Base-by-base conservation (phyloP, 1,140 invertebrate species). In the Capitella teleta region DNA sequence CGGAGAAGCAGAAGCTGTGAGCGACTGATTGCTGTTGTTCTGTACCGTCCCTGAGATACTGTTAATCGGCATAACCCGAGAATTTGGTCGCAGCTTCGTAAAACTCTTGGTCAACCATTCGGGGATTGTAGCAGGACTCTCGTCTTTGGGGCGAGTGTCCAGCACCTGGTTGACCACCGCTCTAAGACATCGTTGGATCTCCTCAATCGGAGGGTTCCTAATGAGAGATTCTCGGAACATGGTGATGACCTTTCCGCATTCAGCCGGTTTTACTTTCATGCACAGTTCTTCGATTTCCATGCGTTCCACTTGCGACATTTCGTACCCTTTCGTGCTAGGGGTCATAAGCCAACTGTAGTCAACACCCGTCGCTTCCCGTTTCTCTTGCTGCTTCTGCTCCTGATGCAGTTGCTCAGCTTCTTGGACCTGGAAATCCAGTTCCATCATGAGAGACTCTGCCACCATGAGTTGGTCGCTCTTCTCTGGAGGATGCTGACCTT, bases 301-400 rank as follows among this genome's bases (percentile, higher is more conserved):
- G 23, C 63, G 40, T 38, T 67, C 61, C 19, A 67, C 41, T 40
- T 66, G 64, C 2, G 67, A 58, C 34, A 69, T 61, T 52, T 63
- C 57, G 41, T 62, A 69, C 0, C 40, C 21, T 54, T 62, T 63
- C 3, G 55, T 48, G 10, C 53, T 30, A 21, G 25, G 18, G 19
- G 54, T 61, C 2, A 67, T 55, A 6, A 69, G 55, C 67, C 67
- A 69, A 36, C 57, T 65, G 50, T 69, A 69, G 47, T 69, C 67
- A 32, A 67, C 67, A 18, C 47, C 52, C n/a, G 18, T 53, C 6
- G 23, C n/a, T n/a, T 44, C 23, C 28, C 26, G 21, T 26, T 26
- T 16, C 5, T 21, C 24, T 18, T 26, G 42, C 16, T 16, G 42
- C 25, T 44, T 26, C 8, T 3, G 24, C 25, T 44, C 42, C 6